These are phyloP conservation scores for Meandrina meandrites DNA, from an alignment of 92 coral and sea anemone species.

Conservation along the genomic window DNA sequence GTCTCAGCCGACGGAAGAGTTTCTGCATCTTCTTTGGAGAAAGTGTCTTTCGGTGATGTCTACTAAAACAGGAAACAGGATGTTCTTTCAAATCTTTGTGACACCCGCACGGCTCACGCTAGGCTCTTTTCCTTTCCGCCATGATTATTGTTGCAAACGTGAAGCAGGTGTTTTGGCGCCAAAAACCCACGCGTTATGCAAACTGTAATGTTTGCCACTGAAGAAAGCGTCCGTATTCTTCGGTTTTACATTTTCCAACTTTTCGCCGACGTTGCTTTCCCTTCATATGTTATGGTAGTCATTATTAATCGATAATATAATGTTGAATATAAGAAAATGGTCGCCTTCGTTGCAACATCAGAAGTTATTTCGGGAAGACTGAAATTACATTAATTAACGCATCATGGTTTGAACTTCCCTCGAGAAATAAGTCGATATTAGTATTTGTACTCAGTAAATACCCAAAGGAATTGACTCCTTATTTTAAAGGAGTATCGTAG, in stretches of 20 bases:
- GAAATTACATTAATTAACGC: neutral
- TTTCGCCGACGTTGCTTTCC: neutral
- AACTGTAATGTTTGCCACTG: neutral
- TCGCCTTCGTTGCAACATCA: neutral
- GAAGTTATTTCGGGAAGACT: neutral
- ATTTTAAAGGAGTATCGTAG: neutral
- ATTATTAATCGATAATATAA: neutral
- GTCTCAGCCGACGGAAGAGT: neutral
- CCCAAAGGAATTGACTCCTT: neutral
- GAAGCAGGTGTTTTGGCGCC: constrained; percentile 27
- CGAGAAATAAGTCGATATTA: constrained; percentile 18
- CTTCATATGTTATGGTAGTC: neutral
- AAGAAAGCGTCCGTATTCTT: neutral
- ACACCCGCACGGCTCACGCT: neutral
- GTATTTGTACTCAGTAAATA: constrained; percentile 8
- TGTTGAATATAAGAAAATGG: neutral
- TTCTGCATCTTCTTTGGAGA: neutral
- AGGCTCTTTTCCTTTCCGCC: constrained; percentile 12
- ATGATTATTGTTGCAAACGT: constrained; percentile 10
- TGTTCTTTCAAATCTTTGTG: neutral
- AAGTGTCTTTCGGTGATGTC: neutral
- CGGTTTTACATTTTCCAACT: neutral
- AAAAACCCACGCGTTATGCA: constrained; percentile 32
- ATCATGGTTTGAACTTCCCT: neutral
- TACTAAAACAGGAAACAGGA: neutral